Base-by-base conservation (phyloP, 2,797 vertebrate genomes). In the Sebastes vulpes region DNA sequence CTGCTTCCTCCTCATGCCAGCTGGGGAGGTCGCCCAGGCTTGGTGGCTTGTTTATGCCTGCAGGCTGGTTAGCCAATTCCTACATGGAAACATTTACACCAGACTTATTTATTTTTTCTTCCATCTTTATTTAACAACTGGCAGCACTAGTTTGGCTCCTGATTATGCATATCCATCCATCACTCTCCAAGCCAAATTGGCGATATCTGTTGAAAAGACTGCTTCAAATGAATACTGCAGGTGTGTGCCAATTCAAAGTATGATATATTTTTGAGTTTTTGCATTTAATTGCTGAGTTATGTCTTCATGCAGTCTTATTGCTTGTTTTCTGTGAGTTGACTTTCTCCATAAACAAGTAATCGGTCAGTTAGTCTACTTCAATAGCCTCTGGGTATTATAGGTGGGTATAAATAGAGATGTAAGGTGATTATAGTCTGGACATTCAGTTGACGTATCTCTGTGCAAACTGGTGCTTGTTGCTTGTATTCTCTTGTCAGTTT, bases 351-450 rank as follows among this genome's bases (percentile, higher is more conserved):
- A 57, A 57, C 32, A 3, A 21, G 26, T 35, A 71, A 32, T 77
- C 69, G 60, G 77, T 53, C 59, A 18, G 53, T 67, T 9, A 46
- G 48, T 32, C 32, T 26, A 9, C 56, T 57, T 66, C 20, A 65
- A 58, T 60, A 52, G 72, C 64, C 46, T 80, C 53, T 72, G 26
- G 82, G 83, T 86, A 85, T 90, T 86, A 89, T 73, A 76, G 66
- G 69, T 68, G 76, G n/a, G 29, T 85, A 89, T 92, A 90, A 87
- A 92, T 86, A 90, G 87, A 28, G 64, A 77, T 54, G 73, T 89
- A 88, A 91, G 84, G 65, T 89, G 88, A 89, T 92, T 89, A 73
- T 25, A 66, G 54, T 74, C 71, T 85, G 77, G 48, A 20, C 48
- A 16, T 71, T 73, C 26, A 54, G n/a, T 57, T 28, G 38, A 28